These are phyloP conservation scores for Grus americana DNA, from an alignment of 2,113 vertebrate species.

Conservation along the genomic window DNA sequence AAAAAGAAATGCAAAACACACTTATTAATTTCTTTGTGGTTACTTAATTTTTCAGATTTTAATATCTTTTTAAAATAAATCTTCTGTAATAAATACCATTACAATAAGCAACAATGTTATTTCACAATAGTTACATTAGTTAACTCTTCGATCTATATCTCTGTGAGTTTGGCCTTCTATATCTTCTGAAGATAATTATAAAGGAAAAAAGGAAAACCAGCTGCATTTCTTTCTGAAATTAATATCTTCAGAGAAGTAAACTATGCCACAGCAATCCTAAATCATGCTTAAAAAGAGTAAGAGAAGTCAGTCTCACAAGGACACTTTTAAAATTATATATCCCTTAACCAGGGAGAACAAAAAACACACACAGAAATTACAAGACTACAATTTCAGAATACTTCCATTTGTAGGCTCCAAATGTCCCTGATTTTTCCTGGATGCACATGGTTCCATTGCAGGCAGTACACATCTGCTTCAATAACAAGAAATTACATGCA, in stretches of 20 bases:
- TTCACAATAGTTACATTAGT: background rate
- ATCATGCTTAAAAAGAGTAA: background rate
- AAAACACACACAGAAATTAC: background rate
- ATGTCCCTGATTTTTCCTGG: background rate
- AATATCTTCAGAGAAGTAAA: background rate
- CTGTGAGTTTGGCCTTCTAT: background rate
- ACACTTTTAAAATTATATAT: background rate
- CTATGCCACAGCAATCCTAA: background rate
- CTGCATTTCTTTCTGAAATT: constrained; percentile 3
- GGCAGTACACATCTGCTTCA: background rate
- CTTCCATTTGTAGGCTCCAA: background rate
- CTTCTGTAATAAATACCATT: background rate
- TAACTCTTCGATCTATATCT: background rate
- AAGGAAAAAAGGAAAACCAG: background rate
- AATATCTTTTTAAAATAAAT: background rate
- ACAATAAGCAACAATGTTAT: background rate
- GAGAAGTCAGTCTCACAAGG: background rate
- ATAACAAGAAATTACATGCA: background rate
- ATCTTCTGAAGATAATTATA: background rate
- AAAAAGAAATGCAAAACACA: background rate
- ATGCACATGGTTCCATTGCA: background rate
- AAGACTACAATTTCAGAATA: background rate
- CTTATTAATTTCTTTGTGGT: background rate
- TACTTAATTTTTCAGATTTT: background rate
- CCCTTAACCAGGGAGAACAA: background rate